Percentiles rank a stretch among this genome's conserved stretches.
Conservation (phyloP, 2,113 vertebrate species). For the Pangasianodon hypophthalmus region DNA sequence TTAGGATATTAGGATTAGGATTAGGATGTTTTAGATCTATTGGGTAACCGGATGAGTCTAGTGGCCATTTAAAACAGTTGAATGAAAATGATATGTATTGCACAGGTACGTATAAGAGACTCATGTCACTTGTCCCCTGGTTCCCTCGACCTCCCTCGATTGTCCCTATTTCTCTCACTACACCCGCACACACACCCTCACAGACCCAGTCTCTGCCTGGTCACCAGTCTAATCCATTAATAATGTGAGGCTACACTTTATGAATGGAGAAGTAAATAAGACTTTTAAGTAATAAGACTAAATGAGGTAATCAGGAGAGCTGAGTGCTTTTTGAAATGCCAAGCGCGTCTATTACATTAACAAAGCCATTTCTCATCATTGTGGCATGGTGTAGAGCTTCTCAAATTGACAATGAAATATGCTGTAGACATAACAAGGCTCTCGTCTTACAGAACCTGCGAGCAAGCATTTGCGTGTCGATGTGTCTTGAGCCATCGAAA, state of each 20-base stretch:
- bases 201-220: constrained; percentile 5
- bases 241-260: constrained; percentile 58
- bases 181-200: neutral
- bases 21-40: neutral
- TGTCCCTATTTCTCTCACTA: neutral
- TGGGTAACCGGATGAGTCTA: neutral
- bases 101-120: neutral
- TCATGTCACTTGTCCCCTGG: neutral
- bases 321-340: constrained; percentile 59
- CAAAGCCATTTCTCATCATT: constrained; percentile 45
- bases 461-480: constrained; percentile 40
- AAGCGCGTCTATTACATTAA: constrained; percentile 54
- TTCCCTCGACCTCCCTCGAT: neutral
- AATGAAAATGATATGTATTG: neutral
- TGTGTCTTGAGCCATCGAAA: constrained; percentile 59
- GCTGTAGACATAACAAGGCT: constrained; percentile 41
- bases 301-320: constrained; percentile 55
- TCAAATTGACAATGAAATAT: constrained; percentile 53
- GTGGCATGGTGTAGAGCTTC: constrained; percentile 45
- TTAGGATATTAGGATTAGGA: constrained; percentile 80
- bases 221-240: constrained; percentile 36
- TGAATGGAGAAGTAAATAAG: constrained; percentile 52
- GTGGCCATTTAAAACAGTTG: neutral
- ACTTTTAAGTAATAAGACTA: constrained; percentile 53
- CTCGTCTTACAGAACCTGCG: constrained; percentile 33